A percentile compares a stretch with the other conserved stretches of the same genome.
Evolutionary conservation across 2,113 vertebrate genomes (phyloP).

Genomic region (Podarcis raffonei): DNA sequence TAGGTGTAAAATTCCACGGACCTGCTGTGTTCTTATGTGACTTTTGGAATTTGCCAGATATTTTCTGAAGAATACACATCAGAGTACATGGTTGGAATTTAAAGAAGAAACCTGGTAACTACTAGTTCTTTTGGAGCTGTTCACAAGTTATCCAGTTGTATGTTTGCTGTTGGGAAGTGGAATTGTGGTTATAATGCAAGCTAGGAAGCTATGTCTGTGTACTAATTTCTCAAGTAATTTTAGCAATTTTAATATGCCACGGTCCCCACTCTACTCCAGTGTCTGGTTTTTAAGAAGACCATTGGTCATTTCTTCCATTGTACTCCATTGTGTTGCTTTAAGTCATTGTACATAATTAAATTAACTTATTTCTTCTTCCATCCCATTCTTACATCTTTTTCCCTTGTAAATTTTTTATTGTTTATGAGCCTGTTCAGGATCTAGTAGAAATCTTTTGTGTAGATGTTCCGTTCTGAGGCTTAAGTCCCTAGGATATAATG

Average conservation of each 20-base stretch:
- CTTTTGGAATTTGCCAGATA: background rate
- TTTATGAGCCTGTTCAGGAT: slow-evolving; percentile 10
- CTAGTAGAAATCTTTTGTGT: slow-evolving; percentile 36
- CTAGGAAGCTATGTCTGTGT: background rate
- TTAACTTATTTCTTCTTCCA: slow-evolving; percentile 1
- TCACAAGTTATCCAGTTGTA: background rate
- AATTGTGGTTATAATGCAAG: background rate
- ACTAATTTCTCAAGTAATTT: too few relatives aligned
- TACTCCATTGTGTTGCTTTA: background rate
- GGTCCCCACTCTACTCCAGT: background rate
- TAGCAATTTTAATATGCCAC: background rate
- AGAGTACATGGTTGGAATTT: background rate
- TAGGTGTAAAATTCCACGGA: background rate
- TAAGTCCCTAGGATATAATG: slow-evolving; percentile 24
- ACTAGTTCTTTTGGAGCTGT: background rate
- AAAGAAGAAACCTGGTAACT: background rate
- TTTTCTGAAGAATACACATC: background rate
- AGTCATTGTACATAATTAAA: slow-evolving; percentile 30
- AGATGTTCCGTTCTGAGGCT: slow-evolving; percentile 54
- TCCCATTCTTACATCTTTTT: slow-evolving; percentile 30
- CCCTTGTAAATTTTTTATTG: background rate
- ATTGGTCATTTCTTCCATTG: background rate
- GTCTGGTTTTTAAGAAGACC: background rate
- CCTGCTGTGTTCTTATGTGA: background rate
- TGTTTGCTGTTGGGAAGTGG: background rate